A percentile compares a stretch with the other conserved stretches of the same genome.
These are phyloP conservation scores for Mobula hypostoma DNA, from an alignment of 2,113 vertebrate genomes.

Conservation along the genomic window DNA sequence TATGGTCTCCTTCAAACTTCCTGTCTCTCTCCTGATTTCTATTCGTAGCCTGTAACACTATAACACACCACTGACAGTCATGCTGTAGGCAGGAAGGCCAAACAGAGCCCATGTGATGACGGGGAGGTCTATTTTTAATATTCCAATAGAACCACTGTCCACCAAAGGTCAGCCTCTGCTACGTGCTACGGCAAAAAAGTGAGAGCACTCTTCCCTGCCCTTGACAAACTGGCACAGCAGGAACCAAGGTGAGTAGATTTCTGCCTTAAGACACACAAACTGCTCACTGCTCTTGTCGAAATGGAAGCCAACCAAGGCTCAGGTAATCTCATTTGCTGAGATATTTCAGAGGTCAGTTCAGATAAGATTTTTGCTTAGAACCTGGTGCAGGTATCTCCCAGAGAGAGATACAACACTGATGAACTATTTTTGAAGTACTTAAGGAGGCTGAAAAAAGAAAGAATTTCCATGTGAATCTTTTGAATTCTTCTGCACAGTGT, in stretches of 20 bases:
- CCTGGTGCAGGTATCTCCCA: not conserved
- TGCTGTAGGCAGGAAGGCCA: not conserved
- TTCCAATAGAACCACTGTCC: not conserved
- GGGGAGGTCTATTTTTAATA: conserved; percentile 13
- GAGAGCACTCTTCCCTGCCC: not conserved
- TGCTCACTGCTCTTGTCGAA: not conserved
- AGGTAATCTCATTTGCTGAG: not conserved
- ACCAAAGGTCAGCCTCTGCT: not conserved
- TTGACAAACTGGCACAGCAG: not conserved
- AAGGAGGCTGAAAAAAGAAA: no score
- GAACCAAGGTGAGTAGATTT: conserved; percentile 1
- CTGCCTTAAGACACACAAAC: not conserved
- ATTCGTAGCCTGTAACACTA: not conserved
- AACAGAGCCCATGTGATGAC: not conserved
- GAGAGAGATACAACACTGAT: not conserved
- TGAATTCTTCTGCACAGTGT: no score
- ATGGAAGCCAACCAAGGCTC: not conserved
- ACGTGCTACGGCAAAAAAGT: not conserved
- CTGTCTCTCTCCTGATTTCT: not conserved
- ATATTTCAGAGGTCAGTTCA: not conserved
- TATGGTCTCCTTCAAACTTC: no score
- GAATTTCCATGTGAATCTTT: no score
- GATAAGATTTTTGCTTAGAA: not conserved
- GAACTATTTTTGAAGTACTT: no score
- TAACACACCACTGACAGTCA: not conserved